phyloP scores from a whole-genome alignment of 2,888 invertebrate genomes.

The Yponomeuta plumbellus region DNA sequence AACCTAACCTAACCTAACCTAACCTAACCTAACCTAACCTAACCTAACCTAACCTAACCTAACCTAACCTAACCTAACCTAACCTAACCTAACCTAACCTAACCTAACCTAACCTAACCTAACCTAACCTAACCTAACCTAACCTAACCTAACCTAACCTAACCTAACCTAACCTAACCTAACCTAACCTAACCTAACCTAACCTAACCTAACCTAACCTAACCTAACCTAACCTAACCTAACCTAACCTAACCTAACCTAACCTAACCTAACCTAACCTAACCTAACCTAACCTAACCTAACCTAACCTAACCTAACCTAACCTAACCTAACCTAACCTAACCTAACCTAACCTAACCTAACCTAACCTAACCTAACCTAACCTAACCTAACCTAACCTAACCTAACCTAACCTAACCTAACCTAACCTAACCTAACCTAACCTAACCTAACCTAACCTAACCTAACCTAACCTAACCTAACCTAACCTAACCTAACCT shows the following conservation, averaged over 20 bases:
- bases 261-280: conserved; percentile 30
- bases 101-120: conserved; percentile 28
- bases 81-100: conserved; percentile 28
- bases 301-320: conserved; percentile 30
- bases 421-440: conserved; percentile 18
- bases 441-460: conserved; percentile 16
- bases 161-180: conserved; percentile 28
- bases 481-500: conserved; percentile 21
- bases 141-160: conserved; percentile 23
- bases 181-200: conserved; percentile 26
- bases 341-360: conserved; percentile 29
- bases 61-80: conserved; percentile 24
- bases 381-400: conserved; percentile 26
- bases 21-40: conserved; percentile 27
- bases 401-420: conserved; percentile 26
- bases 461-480: conserved; percentile 16
- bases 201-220: conserved; percentile 24
- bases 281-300: conserved; percentile 27
- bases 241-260: conserved; percentile 27
- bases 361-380: conserved; percentile 27
- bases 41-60: conserved; percentile 28
- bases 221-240: conserved; percentile 24
- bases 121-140: conserved; percentile 26
- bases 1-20: conserved; percentile 33
- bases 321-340: conserved; percentile 28